Evolutionary conservation across 2,888 invertebrate species (phyloP), one percentile per base, ranked within the genome.

Genomic region (Cantharis nigra): DNA sequence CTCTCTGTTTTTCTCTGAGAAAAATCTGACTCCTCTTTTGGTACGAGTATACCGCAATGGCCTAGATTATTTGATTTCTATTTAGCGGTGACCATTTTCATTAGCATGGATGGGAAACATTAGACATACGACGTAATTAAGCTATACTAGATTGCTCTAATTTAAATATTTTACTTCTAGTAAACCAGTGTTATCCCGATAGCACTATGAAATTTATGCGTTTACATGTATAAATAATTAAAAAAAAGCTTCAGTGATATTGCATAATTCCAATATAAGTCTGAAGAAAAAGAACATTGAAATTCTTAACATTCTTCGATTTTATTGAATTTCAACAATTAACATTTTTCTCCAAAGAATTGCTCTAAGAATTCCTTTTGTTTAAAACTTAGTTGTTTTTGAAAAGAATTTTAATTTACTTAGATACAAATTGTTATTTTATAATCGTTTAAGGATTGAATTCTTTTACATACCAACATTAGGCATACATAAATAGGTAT

Each of bases 311-410:
- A 74, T 77, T 74, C 77, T 77, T 77, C 74, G 77, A 77, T 77
- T 77, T 77, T 77, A 77, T 77, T 77, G 77, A 77, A 77, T 77
- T 77, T 77, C 74, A 72, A 77, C 77, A 77, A 77, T 77, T 77
- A 77, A 77, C 74, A 77, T 77, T 77, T 77, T 77, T 77, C 74
- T 74, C 71, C 63, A 69, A 71, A 69, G 77, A 72, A 72, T 33
- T 76, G 63, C 28, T 69, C 13, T 30, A 77, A 73, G 73, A 77
- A 74, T 77, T 71, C 74, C 71, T 67, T 71, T 74, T 74, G 77
- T 74, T 72, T 69, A 28, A 72, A 77, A 77, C 74, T 74, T 77
- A 33, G 77, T 69, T 77, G 69, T 77, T 77, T 77, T 71, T 49
- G 49, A 49, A 64, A 73, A 70, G 76, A 76, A 76, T 76, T 72